These are phyloP conservation scores for Halichoeres trimaculatus DNA, from an alignment of 2,113 vertebrate genomes.

Conservation along the genomic window DNA sequence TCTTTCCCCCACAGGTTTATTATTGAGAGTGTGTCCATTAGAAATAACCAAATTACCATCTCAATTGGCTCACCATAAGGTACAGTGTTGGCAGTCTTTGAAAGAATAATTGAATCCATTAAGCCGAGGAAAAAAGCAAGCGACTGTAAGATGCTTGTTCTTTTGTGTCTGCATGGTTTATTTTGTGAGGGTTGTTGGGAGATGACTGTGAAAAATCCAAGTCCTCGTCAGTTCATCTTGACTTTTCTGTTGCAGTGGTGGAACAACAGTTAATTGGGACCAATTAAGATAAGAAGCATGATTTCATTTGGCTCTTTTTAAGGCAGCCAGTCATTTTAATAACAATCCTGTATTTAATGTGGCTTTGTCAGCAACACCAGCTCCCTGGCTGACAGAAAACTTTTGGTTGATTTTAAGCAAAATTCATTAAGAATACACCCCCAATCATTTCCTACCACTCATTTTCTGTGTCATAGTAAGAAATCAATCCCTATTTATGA, in stretches of 20 bases:
- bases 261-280: conserved; percentile 51
- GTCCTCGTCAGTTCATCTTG: conserved; percentile 18
- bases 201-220: conserved; percentile 40
- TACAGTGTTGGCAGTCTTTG: conserved; percentile 67
- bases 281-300: conserved; percentile 53
- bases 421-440: not conserved
- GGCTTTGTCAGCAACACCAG: not conserved
- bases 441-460: no score
- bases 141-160: conserved; percentile 41
- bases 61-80: conserved; percentile 72
- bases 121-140: conserved; percentile 53
- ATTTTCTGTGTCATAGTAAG: no score
- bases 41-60: conserved; percentile 81
- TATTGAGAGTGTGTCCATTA: conserved; percentile 79
- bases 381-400: not conserved
- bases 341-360: conserved; percentile 3
- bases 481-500: no score
- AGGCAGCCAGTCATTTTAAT: conserved; percentile 37
- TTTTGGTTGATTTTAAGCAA: conserved; percentile 5
- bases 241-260: conserved; percentile 11
- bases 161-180: conserved; percentile 38
- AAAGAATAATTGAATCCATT: conserved; percentile 83
- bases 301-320: conserved; percentile 57
- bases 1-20: conserved; percentile 73
- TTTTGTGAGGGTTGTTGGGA: not conserved